Conservation (phyloP, 2,113 vertebrate genomes). For the Pteruthius melanotis region DNA sequence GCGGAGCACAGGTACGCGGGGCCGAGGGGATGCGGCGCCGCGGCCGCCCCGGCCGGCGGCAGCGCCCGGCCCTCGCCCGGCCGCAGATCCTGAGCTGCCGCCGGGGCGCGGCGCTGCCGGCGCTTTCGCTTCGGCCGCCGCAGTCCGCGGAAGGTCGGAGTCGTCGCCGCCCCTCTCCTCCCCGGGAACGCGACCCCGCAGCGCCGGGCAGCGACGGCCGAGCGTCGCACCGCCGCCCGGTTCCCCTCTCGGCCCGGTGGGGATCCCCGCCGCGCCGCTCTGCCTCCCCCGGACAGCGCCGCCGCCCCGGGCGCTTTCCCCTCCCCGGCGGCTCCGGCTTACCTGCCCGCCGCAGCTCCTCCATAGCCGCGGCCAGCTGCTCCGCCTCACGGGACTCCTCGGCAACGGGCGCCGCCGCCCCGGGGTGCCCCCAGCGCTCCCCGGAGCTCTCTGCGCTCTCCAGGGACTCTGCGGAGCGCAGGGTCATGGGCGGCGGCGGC, state of each 20-base stretch:
- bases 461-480: conserved; percentile 77
- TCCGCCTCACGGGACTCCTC: conserved; percentile 66
- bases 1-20: neutral
- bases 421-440: neutral
- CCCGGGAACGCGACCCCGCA: too few species aligned
- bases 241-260: neutral
- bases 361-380: conserved; percentile 75
- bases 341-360: conserved; percentile 80
- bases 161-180: too few species aligned
- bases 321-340: neutral
- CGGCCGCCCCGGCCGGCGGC: too few species aligned
- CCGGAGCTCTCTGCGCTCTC: conserved; percentile 64
- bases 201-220: too few species aligned
- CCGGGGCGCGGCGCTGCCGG: too few species aligned
- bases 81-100: too few species aligned
- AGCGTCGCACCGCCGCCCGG: neutral
- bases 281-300: neutral
- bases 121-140: too few species aligned
- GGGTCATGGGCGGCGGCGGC: conserved; percentile 73
- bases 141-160: too few species aligned
- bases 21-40: too few species aligned
- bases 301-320: neutral
- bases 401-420: neutral
- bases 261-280: neutral
- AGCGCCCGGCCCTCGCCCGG: too few species aligned